Percentiles rank a stretch among this genome's conserved stretches.
phyloP scores from a whole-genome alignment of 35 echinoderm and acorn worm genomes.

The Patiria miniata region DNA sequence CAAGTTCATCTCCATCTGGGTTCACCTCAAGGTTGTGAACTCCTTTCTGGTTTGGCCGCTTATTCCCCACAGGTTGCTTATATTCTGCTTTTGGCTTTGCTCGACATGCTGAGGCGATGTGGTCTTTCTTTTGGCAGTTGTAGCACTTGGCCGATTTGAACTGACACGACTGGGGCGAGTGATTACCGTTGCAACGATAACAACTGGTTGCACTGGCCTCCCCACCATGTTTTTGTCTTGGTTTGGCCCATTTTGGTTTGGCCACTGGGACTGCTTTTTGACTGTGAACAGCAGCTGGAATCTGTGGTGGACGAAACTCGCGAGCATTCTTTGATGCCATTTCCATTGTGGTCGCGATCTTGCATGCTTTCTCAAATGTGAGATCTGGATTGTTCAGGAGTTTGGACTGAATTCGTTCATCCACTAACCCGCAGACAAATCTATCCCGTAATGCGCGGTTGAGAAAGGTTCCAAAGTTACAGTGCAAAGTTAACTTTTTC shows the following conservation, averaged over 20 bases:
- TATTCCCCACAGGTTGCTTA: background rate
- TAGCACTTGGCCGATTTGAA: slow-evolving; percentile 12
- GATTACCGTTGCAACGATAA: slow-evolving; percentile 42
- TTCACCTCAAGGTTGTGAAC: slow-evolving; percentile 40
- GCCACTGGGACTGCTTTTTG: background rate
- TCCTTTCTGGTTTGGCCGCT: background rate
- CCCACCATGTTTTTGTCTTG: background rate
- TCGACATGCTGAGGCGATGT: slow-evolving; percentile 11
- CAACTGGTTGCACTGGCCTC: slow-evolving; percentile 6
- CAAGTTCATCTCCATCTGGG: too few species aligned
- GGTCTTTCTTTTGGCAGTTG: slow-evolving; percentile 45
- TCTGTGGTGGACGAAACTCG: slow-evolving; percentile 23
- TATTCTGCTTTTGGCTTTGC: background rate
- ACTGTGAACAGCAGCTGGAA: background rate
- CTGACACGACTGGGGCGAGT: too few species aligned
- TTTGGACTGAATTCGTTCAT: slow-evolving; percentile 43
- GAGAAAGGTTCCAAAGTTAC: slow-evolving; percentile 60
- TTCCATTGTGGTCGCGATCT: background rate
- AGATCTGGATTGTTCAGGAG: slow-evolving; percentile 29
- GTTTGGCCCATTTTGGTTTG: slow-evolving; percentile 7
- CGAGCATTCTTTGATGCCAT: slow-evolving; percentile 19
- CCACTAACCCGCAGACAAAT: background rate
- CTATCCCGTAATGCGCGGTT: slow-evolving; percentile 22
- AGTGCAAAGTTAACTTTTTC: slow-evolving; percentile 58
- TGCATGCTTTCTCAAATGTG: slow-evolving; percentile 44